Evolutionary conservation across 2,113 vertebrate species (phyloP).

Genomic region (Alectura lathami): DNA sequence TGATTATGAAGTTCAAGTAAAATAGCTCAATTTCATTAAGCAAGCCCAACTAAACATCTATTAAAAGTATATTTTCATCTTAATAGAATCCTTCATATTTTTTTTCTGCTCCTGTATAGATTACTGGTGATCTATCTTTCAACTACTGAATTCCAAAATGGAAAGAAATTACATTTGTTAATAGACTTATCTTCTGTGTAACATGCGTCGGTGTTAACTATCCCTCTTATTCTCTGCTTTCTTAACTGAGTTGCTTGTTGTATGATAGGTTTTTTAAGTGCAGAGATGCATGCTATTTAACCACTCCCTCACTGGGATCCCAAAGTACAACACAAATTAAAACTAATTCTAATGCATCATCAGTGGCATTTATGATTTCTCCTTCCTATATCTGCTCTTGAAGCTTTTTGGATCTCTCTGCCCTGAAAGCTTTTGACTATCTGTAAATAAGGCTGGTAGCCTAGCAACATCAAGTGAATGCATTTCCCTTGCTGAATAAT

Average conservation of each 20-base stretch:
- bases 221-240: neutral
- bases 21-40: neutral
- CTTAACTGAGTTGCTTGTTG: neutral
- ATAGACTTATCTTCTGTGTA: neutral
- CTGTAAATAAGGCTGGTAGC: conserved; percentile 74
- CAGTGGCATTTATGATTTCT: conserved; percentile 25
- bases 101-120: neutral
- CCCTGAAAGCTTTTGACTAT: conserved; percentile 61
- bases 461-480: conserved; percentile 70
- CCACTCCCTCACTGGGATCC: neutral
- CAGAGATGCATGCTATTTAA: neutral
- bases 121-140: neutral
- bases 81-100: neutral
- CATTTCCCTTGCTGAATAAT: conserved; percentile 48
- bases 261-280: neutral
- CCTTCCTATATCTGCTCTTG: conserved; percentile 16
- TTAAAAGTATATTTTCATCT: neutral
- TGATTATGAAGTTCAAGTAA: neutral
- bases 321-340: neutral
- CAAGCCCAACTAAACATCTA: neutral
- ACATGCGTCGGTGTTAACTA: neutral
- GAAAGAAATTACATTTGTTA: neutral
- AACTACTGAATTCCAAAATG: neutral
- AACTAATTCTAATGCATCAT: conserved; percentile 19
- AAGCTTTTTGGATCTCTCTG: conserved; percentile 36